Conservation (phyloP, 2,888 invertebrate genomes). For the Kuschelorhynchus macadamiae region DNA sequence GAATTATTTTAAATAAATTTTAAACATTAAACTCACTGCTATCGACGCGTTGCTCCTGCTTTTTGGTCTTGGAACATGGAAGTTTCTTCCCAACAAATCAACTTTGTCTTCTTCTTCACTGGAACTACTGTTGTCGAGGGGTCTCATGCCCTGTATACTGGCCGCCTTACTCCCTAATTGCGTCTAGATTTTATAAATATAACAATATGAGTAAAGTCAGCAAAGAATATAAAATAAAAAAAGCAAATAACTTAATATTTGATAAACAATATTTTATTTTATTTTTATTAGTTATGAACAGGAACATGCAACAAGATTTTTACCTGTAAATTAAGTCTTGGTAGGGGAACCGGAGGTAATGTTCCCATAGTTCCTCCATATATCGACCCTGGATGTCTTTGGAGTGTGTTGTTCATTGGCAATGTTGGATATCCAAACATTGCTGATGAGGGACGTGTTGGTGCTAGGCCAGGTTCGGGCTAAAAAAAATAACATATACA, state of each 20-base stretch:
- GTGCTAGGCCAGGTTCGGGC: constrained; percentile 78
- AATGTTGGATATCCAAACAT: constrained; percentile 84
- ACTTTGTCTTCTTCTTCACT: constrained; percentile 81
- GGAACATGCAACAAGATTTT: too few relatives aligned
- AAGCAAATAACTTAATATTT: too few relatives aligned
- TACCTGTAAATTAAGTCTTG: constrained; percentile 72
- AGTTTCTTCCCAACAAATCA: constrained; percentile 80
- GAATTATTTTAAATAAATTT: too few relatives aligned
- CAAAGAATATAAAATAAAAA: too few relatives aligned
- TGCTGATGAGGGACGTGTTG: constrained; percentile 85
- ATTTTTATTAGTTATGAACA: too few relatives aligned
- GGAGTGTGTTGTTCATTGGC: constrained; percentile 70
- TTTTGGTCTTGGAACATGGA: constrained; percentile 86
- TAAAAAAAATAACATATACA: constrained; percentile 65
- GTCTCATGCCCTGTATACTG: constrained; percentile 65
- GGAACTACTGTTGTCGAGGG: constrained; percentile 72
- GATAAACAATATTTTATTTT: background rate
- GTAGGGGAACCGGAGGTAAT: constrained; percentile 79
- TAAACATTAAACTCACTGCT: constrained; percentile 75
- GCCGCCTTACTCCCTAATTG: constrained; percentile 59
- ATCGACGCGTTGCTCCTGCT: constrained; percentile 80
- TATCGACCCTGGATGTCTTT: constrained; percentile 52
- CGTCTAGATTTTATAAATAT: constrained; percentile 40
- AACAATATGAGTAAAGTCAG: too few relatives aligned
- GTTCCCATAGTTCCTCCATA: constrained; percentile 68